Percentiles rank a stretch among this genome's conserved stretches.
Evolutionary conservation across 2,888 invertebrate species (phyloP).

Genomic region (Gymnosoma rotundatum): DNA sequence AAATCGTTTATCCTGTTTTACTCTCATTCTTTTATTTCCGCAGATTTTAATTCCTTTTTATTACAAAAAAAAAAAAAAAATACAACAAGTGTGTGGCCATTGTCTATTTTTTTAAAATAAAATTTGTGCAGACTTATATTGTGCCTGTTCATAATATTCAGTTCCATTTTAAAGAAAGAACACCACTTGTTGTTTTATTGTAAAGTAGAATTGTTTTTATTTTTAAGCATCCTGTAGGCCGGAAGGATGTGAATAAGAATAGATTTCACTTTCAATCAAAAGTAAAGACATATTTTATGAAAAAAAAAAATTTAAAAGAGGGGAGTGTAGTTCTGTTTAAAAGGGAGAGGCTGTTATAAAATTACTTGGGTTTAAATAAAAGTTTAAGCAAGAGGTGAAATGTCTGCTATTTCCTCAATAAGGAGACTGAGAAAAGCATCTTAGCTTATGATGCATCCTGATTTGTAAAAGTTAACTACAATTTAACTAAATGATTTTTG

Average conservation of each 20-base stretch:
- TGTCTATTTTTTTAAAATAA: conserved; percentile 31
- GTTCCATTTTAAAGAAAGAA: neutral
- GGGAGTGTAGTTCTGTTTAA: conserved; percentile 3
- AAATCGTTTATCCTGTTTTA: conserved; percentile 54
- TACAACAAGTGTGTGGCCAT: conserved; percentile 59
- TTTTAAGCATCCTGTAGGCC: conserved; percentile 61
- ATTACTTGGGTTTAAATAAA: neutral
- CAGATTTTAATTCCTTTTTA: conserved; percentile 28
- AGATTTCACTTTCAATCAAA: conserved; percentile 65
- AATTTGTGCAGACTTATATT: conserved; percentile 3
- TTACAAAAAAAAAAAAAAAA: conserved; percentile 35
- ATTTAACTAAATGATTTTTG: too few relatives aligned
- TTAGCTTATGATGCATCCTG: too few relatives aligned
- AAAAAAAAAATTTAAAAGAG: neutral
- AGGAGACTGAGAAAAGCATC: neutral
- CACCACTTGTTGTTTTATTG: conserved; percentile 57
- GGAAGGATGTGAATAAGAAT: conserved; percentile 66
- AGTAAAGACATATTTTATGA: neutral
- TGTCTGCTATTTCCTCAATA: conserved; percentile 13
- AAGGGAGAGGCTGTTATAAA: neutral
- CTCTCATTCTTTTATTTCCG: conserved; percentile 64
- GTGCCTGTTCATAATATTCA: conserved; percentile 32
- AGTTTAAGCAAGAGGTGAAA: conserved; percentile 14
- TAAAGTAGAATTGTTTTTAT: conserved; percentile 12
- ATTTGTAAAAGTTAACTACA: too few relatives aligned